Evolutionary conservation across 2,797 vertebrate species (phyloP).

Genomic region (Enteromius anoplus): DNA sequence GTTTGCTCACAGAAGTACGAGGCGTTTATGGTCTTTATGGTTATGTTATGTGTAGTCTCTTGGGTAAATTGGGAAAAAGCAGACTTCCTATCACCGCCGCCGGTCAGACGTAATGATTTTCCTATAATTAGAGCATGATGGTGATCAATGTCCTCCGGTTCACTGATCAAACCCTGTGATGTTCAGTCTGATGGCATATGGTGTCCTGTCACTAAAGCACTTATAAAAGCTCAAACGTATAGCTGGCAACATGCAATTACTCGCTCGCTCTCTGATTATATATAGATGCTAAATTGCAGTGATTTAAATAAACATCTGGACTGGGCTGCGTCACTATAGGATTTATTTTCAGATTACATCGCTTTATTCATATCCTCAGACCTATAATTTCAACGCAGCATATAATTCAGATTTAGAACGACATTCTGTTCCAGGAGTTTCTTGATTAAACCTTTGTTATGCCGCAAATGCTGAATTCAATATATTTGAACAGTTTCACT

Average conservation of each 20-base stretch:
- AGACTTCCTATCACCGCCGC: background rate
- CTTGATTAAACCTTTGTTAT: background rate
- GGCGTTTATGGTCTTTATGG: background rate
- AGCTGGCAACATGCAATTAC: constrained; percentile 6
- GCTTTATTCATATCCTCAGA: background rate
- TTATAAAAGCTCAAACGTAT: constrained; percentile 25
- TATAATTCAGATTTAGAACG: background rate
- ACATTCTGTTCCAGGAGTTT: background rate
- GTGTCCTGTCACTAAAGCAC: constrained; percentile 14
- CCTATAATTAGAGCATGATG: constrained; percentile 51
- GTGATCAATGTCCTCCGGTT: constrained; percentile 51
- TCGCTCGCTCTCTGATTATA: constrained; percentile 17
- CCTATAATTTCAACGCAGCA: constrained; percentile 11
- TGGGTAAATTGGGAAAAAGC: background rate
- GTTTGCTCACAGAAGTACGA: background rate
- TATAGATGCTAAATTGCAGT: constrained; percentile 35
- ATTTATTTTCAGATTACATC: constrained; percentile 33
- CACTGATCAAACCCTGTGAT: constrained; percentile 27
- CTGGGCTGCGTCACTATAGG: background rate
- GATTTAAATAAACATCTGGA: constrained; percentile 33
- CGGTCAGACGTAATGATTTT: constrained; percentile 37
- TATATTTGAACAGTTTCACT: background rate
- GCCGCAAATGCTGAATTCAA: background rate
- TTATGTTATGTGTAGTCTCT: background rate
- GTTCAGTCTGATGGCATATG: background rate